Base-by-base conservation (phyloP, 2,113 vertebrate species). In the Dermatemys mawii region DNA sequence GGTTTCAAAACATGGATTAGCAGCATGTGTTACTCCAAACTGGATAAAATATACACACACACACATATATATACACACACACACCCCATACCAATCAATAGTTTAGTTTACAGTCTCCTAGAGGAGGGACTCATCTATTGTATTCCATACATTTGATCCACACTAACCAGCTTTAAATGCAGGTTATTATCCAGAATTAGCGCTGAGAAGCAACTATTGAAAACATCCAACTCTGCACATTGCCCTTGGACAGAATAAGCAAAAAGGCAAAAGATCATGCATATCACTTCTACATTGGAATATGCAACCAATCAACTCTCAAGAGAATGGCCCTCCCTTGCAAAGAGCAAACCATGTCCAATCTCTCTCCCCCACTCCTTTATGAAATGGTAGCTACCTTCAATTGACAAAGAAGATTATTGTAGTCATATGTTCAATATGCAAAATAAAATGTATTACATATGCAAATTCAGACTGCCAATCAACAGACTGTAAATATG, bases 361-460 rank as follows among this genome's bases (percentile, higher is more conserved):
- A 70, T 70, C 21, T 38, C n/a, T 70, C 16, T 70, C 73, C 38
- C 46, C 19, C 32, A 82, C 53, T 57, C 75, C 73, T 76, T 79
- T 19, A 26, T 1, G 5, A 79, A 89, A 55, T 57, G 93, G 13
- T 1, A 86, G 38, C 27, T 32, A 32, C 55, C 27, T 55, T 55
- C 54, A 55, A 27, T 55, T 55, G 54, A 55, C 54, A 55, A 27
- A 55, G 22, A 55, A 55, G 54, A 78, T 57, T 50, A 70, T 81
- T 1, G 1, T 21, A 19, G 2, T n/a, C 54, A 19, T 22, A 38
- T 49, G 38, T 57, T 38, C 11, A 84, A 54, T 1, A 32, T 1
- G 32, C 53, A 54, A 57, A 32, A 29, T 57, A 57, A 57, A 54
- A 67, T 4, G 48, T 79, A 67, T 67, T 50, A 46, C 21, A 35